A percentile compares a stretch with the other conserved stretches of the same genome.
Evolutionary conservation across 37 sponge, comb jelly and placozoan genomes (phyloP).

Genomic region (Halisarca cf. caerulea): DNA sequence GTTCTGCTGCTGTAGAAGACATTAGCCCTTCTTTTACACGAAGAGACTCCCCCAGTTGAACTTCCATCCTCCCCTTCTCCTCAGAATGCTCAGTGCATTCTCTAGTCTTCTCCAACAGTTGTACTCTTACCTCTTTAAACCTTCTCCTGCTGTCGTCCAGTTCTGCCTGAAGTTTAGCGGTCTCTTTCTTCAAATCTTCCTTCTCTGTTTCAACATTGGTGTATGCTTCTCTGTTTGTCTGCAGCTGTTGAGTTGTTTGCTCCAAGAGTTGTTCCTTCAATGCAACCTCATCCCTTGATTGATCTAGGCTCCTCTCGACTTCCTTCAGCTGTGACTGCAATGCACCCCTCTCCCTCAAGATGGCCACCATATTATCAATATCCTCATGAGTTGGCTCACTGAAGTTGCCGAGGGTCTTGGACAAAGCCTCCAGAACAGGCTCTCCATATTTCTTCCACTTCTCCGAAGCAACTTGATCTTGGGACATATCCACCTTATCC

Average conservation of each 20-base stretch:
- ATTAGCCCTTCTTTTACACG: too few relatives aligned
- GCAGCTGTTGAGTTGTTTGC: not conserved
- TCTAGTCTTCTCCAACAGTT: not conserved
- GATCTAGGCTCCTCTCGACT: not conserved
- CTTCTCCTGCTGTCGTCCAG: not conserved
- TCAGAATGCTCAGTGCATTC: not conserved
- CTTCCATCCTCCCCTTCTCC: not conserved
- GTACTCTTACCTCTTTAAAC: not conserved
- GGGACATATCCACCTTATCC: too few relatives aligned
- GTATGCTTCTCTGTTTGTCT: not conserved
- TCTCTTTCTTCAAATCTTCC: not conserved
- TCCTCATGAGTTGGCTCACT: slow-evolving; percentile 18
- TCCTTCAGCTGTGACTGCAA: not conserved
- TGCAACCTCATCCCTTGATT: not conserved
- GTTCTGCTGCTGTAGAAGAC: too few relatives aligned
- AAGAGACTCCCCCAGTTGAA: slow-evolving; percentile 10
- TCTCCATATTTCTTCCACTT: too few relatives aligned
- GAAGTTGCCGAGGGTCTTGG: not conserved
- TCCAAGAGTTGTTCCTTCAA: not conserved
- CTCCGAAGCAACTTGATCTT: too few relatives aligned
- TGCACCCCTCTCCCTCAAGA: slow-evolving; percentile 13
- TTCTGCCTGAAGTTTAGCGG: not conserved
- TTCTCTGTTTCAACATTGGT: not conserved
- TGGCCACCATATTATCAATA: slow-evolving; percentile 8
- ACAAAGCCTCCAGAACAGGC: too few relatives aligned